A percentile compares a stretch with the other conserved stretches of the same genome.
Evolutionary conservation across 1,140 invertebrate genomes (phyloP).

Genomic region (Camponotus pennsylvanicus): DNA sequence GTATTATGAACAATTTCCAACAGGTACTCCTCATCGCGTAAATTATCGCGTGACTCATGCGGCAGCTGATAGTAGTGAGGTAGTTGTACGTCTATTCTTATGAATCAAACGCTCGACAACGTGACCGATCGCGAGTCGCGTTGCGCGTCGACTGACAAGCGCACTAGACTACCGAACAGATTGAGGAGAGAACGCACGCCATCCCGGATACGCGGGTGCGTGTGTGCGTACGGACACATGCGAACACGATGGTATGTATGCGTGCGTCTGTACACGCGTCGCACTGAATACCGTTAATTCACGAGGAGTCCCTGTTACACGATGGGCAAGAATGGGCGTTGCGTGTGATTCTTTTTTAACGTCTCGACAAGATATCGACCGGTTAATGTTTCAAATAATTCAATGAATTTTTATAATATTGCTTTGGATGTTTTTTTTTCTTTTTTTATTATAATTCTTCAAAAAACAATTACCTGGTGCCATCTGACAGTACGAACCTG

Average conservation of each 20-base stretch:
- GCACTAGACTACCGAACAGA: constrained; percentile 27
- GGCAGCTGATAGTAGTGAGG: background rate
- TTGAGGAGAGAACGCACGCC: constrained; percentile 5
- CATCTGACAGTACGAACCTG: constrained; percentile 84
- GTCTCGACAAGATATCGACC: background rate
- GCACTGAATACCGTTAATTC: constrained; percentile 79
- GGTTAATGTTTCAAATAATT: background rate
- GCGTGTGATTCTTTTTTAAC: constrained; percentile 1
- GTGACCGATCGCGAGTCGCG: constrained; percentile 78
- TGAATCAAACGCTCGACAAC: constrained; percentile 50
- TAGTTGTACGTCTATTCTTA: background rate
- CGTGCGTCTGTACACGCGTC: background rate
- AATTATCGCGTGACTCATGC: background rate
- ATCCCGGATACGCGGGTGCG: background rate
- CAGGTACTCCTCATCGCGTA: constrained; percentile 46
- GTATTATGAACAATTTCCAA: constrained; percentile 73
- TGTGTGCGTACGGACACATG: background rate
- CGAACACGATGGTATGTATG: background rate
- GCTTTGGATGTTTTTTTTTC: background rate
- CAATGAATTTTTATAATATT: background rate
- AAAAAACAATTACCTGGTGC: constrained; percentile 80
- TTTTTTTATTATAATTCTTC: background rate
- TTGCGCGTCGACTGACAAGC: constrained; percentile 80
- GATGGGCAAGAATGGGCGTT: constrained; percentile 38
- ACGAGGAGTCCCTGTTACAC: constrained; percentile 75